A percentile compares a stretch with the other conserved stretches of the same genome.
These are phyloP conservation scores for Boulengeromyrus knoepffleri DNA, from an alignment of 2,113 vertebrate genomes.

Conservation along the genomic window DNA sequence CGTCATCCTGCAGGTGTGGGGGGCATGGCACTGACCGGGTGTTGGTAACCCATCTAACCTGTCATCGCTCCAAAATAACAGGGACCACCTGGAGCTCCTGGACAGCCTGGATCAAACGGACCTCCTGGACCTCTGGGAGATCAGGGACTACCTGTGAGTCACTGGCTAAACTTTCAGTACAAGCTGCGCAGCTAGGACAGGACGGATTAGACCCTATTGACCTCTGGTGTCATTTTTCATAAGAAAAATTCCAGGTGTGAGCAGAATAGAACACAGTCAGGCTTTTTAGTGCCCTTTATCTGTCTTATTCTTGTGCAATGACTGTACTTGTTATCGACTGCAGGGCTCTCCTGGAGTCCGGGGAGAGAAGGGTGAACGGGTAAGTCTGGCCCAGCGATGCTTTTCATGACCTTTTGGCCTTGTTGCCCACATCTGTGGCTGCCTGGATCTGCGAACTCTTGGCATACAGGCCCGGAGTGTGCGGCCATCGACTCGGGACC, in stretches of 20 bases:
- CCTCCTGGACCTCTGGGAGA: conserved; percentile 76
- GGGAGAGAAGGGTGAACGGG: conserved; percentile 88
- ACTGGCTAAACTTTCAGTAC: not conserved
- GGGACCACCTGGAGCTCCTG: conserved; percentile 86
- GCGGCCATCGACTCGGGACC: not conserved
- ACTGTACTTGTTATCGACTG: conserved; percentile 18
- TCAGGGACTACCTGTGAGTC: conserved; percentile 81
- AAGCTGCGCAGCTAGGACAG: not conserved
- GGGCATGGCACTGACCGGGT: not conserved
- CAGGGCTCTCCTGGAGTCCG: conserved; percentile 78
- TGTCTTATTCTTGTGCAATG: not conserved
- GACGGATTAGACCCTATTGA: not conserved
- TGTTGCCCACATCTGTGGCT: not conserved
- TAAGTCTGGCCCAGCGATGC: conserved; percentile 56
- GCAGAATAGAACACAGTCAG: not conserved
- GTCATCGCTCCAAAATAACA: conserved; percentile 37
- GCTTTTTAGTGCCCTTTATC: not conserved
- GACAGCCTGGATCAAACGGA: conserved; percentile 73
- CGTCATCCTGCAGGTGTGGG: not conserved
- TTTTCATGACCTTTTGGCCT: not conserved
- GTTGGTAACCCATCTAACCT: not conserved
- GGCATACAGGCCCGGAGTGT: not conserved
- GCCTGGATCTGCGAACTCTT: not conserved
- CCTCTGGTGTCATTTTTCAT: not conserved
- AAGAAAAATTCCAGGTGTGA: not conserved